These are phyloP conservation scores for Neotragus pygmaeus DNA, from an alignment of 2,113 vertebrate species.

Conservation along the genomic window DNA sequence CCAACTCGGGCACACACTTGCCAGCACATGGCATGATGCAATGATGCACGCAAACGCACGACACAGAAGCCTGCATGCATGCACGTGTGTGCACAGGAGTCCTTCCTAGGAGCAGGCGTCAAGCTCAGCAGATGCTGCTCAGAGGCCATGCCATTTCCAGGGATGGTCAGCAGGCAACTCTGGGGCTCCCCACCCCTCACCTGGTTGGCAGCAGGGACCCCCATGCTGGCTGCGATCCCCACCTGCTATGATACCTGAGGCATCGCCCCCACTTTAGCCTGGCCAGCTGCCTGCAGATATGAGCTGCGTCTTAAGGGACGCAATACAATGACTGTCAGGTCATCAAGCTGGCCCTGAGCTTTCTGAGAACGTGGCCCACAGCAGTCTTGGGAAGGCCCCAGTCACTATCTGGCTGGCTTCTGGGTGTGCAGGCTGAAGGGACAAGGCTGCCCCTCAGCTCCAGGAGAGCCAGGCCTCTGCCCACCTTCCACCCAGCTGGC, in stretches of 20 bases:
- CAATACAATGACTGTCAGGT: accelerated
- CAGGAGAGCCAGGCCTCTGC: not conserved
- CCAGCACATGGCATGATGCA: not conserved
- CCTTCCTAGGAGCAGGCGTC: not conserved
- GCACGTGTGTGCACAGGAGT: not conserved
- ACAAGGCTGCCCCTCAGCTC: not conserved
- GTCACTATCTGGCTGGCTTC: not conserved
- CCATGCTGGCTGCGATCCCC: accelerated
- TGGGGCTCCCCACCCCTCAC: not conserved
- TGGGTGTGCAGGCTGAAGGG: not conserved
- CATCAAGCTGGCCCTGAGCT: accelerated
- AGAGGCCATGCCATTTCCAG: too few relatives aligned
- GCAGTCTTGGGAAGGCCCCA: not conserved
- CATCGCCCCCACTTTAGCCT: too few relatives aligned
- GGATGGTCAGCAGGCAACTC: not conserved
- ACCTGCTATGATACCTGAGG: not conserved
- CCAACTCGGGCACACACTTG: not conserved
- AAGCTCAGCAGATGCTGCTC: not conserved
- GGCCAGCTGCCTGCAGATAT: not conserved
- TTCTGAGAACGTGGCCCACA: too few relatives aligned
- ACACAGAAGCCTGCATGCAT: not conserved
- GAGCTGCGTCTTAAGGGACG: accelerated
- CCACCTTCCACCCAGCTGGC: not conserved
- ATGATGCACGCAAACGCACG: accelerated
- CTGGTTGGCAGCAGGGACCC: not conserved